A percentile compares a stretch with the other conserved stretches of the same genome.
Evolutionary conservation across 1,140 invertebrate genomes (phyloP).

Genomic region (Spodoptera frugiperda): DNA sequence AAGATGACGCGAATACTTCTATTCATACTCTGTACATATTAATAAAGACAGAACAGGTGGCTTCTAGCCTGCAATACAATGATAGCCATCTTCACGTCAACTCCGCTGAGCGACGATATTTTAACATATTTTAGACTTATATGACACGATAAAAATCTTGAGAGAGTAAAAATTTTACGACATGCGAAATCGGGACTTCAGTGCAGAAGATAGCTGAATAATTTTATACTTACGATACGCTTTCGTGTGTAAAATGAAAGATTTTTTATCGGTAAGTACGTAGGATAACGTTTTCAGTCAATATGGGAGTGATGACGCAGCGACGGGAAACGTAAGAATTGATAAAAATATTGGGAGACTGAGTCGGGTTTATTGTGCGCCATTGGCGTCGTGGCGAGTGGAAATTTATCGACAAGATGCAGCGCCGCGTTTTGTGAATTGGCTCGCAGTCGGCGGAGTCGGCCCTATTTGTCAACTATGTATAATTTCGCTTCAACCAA

Average conservation of each 20-base stretch:
- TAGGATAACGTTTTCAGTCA: slow-evolving; percentile 45
- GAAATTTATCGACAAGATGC: slow-evolving; percentile 66
- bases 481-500: slow-evolving; percentile 71
- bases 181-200: slow-evolving; percentile 61
- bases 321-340: slow-evolving; percentile 52
- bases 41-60: slow-evolving; percentile 66
- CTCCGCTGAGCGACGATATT: slow-evolving; percentile 51
- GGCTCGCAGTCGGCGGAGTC: slow-evolving; percentile 57
- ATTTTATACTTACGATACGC: slow-evolving; percentile 60
- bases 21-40: slow-evolving; percentile 54
- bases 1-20: slow-evolving; percentile 37
- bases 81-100: slow-evolving; percentile 54
- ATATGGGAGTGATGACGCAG: slow-evolving; percentile 46
- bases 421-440: slow-evolving; percentile 69
- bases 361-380: slow-evolving; percentile 58
- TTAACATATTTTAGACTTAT: slow-evolving; percentile 57
- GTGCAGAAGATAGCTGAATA: slow-evolving; percentile 53
- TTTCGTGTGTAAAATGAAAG: slow-evolving; percentile 58
- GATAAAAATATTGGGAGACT: slow-evolving; percentile 43
- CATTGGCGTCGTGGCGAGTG: slow-evolving; percentile 62
- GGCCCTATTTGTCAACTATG: slow-evolving; percentile 68
- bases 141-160: slow-evolving; percentile 57
- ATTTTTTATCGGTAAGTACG: slow-evolving; percentile 53
- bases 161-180: slow-evolving; percentile 62
- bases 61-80: slow-evolving; percentile 58